A percentile compares a stretch with the other conserved stretches of the same genome.
These are phyloP conservation scores for Chrysomela aeneicollis DNA, from an alignment of 2,888 invertebrate genomes.

Conservation along the genomic window DNA sequence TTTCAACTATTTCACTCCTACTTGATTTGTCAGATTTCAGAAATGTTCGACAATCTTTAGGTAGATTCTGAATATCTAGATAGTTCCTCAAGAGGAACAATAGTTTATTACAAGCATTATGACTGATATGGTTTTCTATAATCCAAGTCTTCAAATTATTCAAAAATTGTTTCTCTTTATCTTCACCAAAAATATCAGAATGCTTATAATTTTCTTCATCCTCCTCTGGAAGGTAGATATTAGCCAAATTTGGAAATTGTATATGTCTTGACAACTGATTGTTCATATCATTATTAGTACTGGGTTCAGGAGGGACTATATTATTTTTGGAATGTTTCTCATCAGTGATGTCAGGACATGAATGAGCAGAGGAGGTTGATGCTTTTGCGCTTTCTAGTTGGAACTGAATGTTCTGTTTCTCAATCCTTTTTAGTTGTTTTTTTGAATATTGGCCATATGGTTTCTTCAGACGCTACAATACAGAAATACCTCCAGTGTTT, in stretches of 20 bases:
- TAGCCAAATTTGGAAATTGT: neutral
- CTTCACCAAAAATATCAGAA: neutral
- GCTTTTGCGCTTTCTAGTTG: neutral
- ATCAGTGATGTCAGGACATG: neutral
- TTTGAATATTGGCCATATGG: neutral
- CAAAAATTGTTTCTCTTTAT: neutral
- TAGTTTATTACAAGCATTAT: neutral
- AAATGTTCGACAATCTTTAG: conserved; percentile 17
- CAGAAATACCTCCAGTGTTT: no score
- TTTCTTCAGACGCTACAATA: neutral
- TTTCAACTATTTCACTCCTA: conserved; percentile 7
- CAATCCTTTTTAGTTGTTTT: neutral
- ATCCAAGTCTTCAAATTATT: neutral
- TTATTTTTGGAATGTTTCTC: neutral
- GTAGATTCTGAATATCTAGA: neutral
- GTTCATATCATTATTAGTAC: neutral
- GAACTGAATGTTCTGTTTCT: neutral
- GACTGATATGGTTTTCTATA: neutral
- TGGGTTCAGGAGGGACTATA: neutral
- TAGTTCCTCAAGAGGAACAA: neutral
- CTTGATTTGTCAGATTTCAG: conserved; percentile 1
- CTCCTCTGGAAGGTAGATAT: neutral
- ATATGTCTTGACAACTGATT: neutral
- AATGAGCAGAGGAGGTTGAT: neutral
- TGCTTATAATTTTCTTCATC: neutral